Evolutionary conservation across 2,113 vertebrate genomes (phyloP), one percentile per base, ranked within the genome.

Genomic region (Sorex araneus): DNA sequence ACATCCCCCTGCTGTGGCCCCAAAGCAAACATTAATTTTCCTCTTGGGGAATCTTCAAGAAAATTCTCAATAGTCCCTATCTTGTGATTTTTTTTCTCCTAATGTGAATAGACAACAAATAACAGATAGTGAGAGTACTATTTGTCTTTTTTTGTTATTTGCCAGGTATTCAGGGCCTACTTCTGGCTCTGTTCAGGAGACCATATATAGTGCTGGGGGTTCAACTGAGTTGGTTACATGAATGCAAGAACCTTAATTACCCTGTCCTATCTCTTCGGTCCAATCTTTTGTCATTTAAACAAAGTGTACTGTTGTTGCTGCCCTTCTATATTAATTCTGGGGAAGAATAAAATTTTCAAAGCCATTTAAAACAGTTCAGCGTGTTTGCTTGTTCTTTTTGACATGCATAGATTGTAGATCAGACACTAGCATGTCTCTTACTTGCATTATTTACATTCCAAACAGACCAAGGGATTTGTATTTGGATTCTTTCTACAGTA

Each of bases 71-170:
- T 21, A 0, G 54, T 87, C 1, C 9, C 11, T 4, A 4, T 54
- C 74, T 43, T 27, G 60, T n/a, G n/a, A n/a, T n/a, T n/a, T 27
- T 84, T 95, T 90, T 71, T 6, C 30, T 78, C 45, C 71, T 73
- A 73, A n/a, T 47, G 9, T 32, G 9, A 67, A 43, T 8, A 89
- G 76, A 69, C n/a, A n/a, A n/a, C n/a, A n/a, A n/a, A n/a, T n/a
- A n/a, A n/a, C n/a, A n/a, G n/a, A n/a, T n/a, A n/a, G n/a, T n/a
- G n/a, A n/a, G n/a, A n/a, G n/a, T n/a, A n/a, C n/a, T n/a, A n/a
- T n/a, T n/a, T n/a, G n/a, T n/a, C n/a, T n/a, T n/a, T n/a, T n/a
- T n/a, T n/a, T n/a, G n/a, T n/a, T n/a, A n/a, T n/a, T n/a, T n/a
- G n/a, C n/a, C n/a, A n/a, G n/a, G n/a, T n/a, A n/a, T n/a, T n/a